Evolutionary conservation across 2,888 invertebrate species (phyloP), one percentile per base, ranked within the genome.

Genomic region (Lissonota sp.): DNA sequence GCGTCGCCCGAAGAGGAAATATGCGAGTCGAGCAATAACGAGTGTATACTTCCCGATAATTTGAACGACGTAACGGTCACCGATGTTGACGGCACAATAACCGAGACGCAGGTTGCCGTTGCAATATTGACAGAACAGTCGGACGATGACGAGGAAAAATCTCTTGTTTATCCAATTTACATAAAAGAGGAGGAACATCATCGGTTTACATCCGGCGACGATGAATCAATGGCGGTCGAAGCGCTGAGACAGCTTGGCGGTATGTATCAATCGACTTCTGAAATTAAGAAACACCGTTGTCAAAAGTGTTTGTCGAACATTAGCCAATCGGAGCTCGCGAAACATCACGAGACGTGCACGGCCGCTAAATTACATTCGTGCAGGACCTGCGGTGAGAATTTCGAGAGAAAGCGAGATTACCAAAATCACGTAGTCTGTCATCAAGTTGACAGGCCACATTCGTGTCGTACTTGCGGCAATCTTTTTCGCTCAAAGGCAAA

Each of bases 361-460:
- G 46, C 73, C 12, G 72, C 44, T 5, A 92, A 90, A 80, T 14
- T 79, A 64, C 87, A 90, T 6, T 84, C 85, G 0, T 93, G 93
- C 71, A 82, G 86, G 0, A 90, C 90, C 4, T 93, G 93, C 49
- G 87, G 88, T 0, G 91, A 91, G 74, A 84, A 87, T 62, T 94
- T 94, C 76, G 93, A 93, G 51, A 91, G 93, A 71, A 93, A 93
- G 85, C 90, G 91, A 46, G 93, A 93, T 73, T 87, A 93, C 12
- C 93, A 92, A 81, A 93, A 93, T 85, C 94, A 94, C 80, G 91
- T 93, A 89, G 92, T 93, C 12, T 92, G 93, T 46, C 93, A 94
- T 86, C 93, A 93, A 82, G 92, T 92, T 0, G 93, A 93, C 67
- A 87, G 93, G 12, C 93, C 93, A 0, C 93, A 93, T 83, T 90